Percentiles rank a stretch among this genome's conserved stretches.
These are phyloP conservation scores for Cherax quadricarinatus DNA, from an alignment of 1,140 invertebrate genomes.

Conservation along the genomic window DNA sequence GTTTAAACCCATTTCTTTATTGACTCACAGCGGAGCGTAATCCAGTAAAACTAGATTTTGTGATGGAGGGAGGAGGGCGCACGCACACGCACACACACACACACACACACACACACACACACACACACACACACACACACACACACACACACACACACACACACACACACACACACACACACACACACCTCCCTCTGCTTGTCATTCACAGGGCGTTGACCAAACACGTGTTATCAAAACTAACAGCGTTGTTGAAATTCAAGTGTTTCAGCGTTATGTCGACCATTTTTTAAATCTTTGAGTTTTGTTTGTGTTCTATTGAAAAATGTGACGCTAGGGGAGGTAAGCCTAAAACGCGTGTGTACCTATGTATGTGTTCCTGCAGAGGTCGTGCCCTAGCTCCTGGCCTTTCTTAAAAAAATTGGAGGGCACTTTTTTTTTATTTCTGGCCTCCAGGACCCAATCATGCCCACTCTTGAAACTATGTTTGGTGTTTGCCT, in stretches of 20 bases:
- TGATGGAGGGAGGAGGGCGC: not conserved
- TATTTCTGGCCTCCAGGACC: too few relatives aligned
- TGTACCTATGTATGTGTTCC: not conserved
- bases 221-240: conserved; percentile 56
- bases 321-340: not conserved
- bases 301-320: conserved; percentile 29
- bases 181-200: conserved; percentile 6
- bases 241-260: conserved; percentile 57
- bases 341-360: not conserved
- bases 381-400: too few relatives aligned
- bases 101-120: conserved; percentile 3
- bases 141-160: conserved; percentile 2
- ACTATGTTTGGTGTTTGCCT: too few relatives aligned
- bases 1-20: conserved; percentile 62
- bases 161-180: not conserved
- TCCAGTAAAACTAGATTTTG: conserved; percentile 58
- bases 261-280: conserved; percentile 33
- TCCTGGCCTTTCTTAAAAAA: too few relatives aligned
- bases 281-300: conserved; percentile 53
- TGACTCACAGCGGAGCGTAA: conserved; percentile 51
- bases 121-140: not conserved
- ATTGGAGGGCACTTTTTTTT: too few relatives aligned
- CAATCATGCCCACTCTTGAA: too few relatives aligned
- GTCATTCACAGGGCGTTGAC: conserved; percentile 51
- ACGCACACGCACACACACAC: not conserved